These are phyloP conservation scores for Recurvirostra avosetta DNA, from an alignment of 2,113 vertebrate genomes.

Conservation along the genomic window DNA sequence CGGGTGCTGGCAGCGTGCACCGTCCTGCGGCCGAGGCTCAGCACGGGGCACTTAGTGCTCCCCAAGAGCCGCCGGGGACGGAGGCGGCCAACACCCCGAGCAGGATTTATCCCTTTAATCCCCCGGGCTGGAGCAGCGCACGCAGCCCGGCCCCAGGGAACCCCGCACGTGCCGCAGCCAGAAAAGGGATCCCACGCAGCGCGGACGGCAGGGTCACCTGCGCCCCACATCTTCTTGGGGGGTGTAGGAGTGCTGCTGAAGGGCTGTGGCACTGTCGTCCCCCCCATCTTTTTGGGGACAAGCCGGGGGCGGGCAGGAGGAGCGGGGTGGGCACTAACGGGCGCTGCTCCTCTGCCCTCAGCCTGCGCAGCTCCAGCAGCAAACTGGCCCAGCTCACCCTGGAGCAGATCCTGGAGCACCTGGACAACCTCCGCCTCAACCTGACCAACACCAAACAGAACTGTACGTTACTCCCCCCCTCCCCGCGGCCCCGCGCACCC, in stretches of 20 bases:
- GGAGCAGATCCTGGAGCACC: conserved; percentile 94
- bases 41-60: background rate
- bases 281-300: no score
- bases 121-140: no score
- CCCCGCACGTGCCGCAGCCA: rapidly evolving
- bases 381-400: conserved; percentile 94
- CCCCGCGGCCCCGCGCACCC: rapidly evolving
- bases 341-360: background rate
- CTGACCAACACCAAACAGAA: conserved; percentile 88
- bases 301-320: background rate
- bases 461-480: conserved; percentile 58
- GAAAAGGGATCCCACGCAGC: no score
- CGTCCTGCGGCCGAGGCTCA: background rate
- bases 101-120: background rate
- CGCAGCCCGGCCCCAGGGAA: background rate
- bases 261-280: background rate
- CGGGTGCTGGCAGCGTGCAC: background rate
- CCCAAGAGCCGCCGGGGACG: background rate
- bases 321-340: background rate
- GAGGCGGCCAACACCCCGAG: background rate
- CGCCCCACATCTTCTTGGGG: background rate
- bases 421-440: conserved; percentile 90
- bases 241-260: background rate
- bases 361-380: conserved; percentile 93
- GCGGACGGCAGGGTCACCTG: rapidly evolving